Evolutionary conservation across 2,888 invertebrate genomes (phyloP), one percentile per base, ranked within the genome.

Genomic region (Amorpha juglandis): DNA sequence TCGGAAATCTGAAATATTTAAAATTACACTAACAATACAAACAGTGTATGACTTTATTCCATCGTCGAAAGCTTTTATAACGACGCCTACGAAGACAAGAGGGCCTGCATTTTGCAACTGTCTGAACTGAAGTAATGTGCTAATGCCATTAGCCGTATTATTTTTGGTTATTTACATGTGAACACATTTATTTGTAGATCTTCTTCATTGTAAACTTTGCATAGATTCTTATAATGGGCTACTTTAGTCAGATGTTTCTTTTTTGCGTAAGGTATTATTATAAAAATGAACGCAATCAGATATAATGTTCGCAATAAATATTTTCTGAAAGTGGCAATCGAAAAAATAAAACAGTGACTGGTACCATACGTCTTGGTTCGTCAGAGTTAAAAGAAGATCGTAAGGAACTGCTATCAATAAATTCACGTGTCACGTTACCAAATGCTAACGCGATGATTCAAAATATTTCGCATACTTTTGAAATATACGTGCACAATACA

Each of bases 381-480:
- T 58, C 21, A 48, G 52, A 62, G 69, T 67, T 51, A 70, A 74
- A 77, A 72, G 69, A 68, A 66, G 38, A 66, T 69, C 63, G 65
- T 63, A 65, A 63, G 45, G 65, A 64, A 63, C 65, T 62, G 55
- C 48, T 62, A 52, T 45, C 63, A 69, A 74, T 72, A 73, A 76
- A 74, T 50, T 58, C 65, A 9, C 67, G 21, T 52, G 45, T 51
- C 51, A 53, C 33, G 45, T 45, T 55, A 47, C 62, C 52, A 27
- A 51, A 62, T 38, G 19, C 52, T 69, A 74, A 69, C 73, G 75
- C 69, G 70, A 67, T 50, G 69, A 75, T 75, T 68, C 63, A 71
- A 74, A 77, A 78, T 78, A 75, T 76, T 81, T 79, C 67, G 72
- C 75, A 81, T 80, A 75, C 73, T 69, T 71, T 68, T 62, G 65